phyloP scores from a whole-genome alignment of 2,113 vertebrate genomes.

The Etheostoma cragini region DNA sequence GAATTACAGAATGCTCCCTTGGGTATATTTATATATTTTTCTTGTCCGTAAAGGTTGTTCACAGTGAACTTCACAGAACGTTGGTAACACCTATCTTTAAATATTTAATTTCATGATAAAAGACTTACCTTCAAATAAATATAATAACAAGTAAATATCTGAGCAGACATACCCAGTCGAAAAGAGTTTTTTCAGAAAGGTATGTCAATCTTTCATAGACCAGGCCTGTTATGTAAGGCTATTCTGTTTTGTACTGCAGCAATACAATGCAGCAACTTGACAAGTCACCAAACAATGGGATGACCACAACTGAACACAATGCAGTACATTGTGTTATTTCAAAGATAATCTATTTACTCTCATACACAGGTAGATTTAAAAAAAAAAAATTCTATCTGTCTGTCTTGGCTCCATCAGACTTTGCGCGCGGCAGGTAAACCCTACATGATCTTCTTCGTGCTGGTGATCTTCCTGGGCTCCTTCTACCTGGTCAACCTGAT shows the following conservation, averaged over 20 bases:
- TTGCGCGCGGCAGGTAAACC: conserved; percentile 95
- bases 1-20: not conserved
- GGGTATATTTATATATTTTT: not conserved
- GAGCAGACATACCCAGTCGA: not conserved
- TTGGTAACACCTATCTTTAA: not conserved
- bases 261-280: conserved; percentile 11
- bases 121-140: too few species aligned
- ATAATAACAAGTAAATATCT: not conserved
- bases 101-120: not conserved
- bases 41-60: not conserved
- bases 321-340: not conserved
- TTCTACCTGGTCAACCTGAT: conserved; percentile 98
- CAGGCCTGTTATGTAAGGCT: conserved; percentile 18
- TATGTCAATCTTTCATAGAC: conserved; percentile 10
- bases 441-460: conserved; percentile 98
- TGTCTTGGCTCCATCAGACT: conserved; percentile 82
- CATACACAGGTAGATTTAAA: not conserved
- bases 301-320: not conserved
- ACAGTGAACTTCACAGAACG: not conserved
- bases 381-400: not conserved
- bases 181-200: not conserved
- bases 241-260: conserved; percentile 1
- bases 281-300: conserved; percentile 24
- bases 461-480: conserved; percentile 99
- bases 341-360: not conserved